Evolutionary conservation across 2,888 invertebrate genomes (phyloP), one percentile per base, ranked within the genome.

Genomic region (Dorcus parallelipipedus): DNA sequence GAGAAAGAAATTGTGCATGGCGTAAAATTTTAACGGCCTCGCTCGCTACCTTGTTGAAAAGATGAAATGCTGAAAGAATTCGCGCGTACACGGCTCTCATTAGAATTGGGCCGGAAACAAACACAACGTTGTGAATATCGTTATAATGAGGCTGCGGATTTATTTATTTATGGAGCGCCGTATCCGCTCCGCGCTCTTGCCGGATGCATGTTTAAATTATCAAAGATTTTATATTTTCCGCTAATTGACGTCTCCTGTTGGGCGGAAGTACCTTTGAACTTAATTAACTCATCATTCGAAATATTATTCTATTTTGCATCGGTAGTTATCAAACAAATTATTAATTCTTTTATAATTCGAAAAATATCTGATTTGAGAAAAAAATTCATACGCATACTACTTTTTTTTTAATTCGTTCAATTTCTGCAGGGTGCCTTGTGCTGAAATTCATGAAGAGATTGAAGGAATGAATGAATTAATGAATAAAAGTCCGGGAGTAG

Each of bases 81-180:
- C 56, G 43, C 38, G 14, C 38, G 14, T 55, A 38, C 49, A 49
- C 42, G 40, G 42, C 49, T 14, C 56, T 56, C 56, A 56, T 56
- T 56, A 56, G 50, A 56, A 56, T 50, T 43, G 56, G 56, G 56
- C 56, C 56, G 56, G 56, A 56, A 56, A 56, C 56, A 43, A 54
- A 48, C 48, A 54, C 47, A 54, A 48, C 54, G 48, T 60, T 49
- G 52, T 58, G 58, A 60, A 60, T 58, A 56, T 52, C 60, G 58
- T 62, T 62, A 60, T 64, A 64, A 64, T 60, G 64, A 64, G 61
- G 59, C 52, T 60, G 60, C 53, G 52, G 55, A 59, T 55, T 59
- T 59, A 58, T 58, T 49, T 58, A 58, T 49, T 41, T 58, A 17
- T 49, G 39, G 38, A 40, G 56, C 51, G 43, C 26, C 45, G 45